Evolutionary conservation across 2,113 vertebrate species (phyloP), one percentile per base, ranked within the genome.

Genomic region (Struthio camelus): DNA sequence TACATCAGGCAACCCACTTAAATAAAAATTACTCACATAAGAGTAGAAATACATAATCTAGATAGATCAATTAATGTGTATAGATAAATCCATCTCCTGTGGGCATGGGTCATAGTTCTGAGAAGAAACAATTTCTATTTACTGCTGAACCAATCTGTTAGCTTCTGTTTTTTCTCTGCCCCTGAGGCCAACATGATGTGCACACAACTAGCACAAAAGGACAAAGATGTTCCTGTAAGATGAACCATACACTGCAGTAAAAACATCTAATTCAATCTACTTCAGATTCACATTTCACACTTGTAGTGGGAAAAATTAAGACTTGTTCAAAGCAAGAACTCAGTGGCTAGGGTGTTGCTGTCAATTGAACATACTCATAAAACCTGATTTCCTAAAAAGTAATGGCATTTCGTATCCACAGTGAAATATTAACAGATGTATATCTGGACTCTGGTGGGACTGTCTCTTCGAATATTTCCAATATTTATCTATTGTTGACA

Each of bases 401-500:
- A 96, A 73, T 34, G 78, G 13, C 11, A 59, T 96, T 96, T 96
- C 65, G 58, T 91, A 85, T 86, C 58, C 87, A 97, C 48, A 87
- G 44, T 82, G 44, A 93, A 54, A 92, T 91, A 97, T 87, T 96
- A 97, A 94, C 66, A 92, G 91, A 93, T 95, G 51, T 79, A 36
- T 87, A 93, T 95, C 87, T 89, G 76, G 77, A 81, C 38, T 85
- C 56, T 81, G 24, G 80, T 80, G 40, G 90, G 73, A 69, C 16
- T 75, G 16, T 65, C 30, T 71, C 67, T 96, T 85, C 94, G 66
- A 94, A 72, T 97, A 89, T 94, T 93, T 94, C 82, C 48, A 93
- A 11, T 93, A 88, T 96, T 96, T 96, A 82, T 95, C 77, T 93
- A 34, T 56, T 95, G 61, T 91, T 96, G 84, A 95, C 48, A 95